Conservation (phyloP, 1,140 invertebrate genomes). For the Lepidurus couesii region DNA sequence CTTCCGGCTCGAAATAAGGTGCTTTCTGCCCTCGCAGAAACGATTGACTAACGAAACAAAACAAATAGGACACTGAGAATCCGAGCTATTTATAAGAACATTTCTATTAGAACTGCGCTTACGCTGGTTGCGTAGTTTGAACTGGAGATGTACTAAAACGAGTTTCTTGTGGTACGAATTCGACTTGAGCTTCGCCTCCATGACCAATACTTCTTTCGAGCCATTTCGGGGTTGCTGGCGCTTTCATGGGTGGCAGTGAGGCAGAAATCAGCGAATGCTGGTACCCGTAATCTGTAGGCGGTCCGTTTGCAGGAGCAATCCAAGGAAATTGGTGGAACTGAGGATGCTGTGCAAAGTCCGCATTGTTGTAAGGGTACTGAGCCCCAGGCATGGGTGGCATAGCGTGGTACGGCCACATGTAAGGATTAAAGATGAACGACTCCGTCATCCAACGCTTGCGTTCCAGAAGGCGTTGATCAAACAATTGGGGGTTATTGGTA, state of each 20-base stretch:
- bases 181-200: neutral
- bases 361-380: neutral
- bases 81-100: neutral
- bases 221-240: neutral
- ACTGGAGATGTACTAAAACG: neutral
- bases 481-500: neutral
- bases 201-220: neutral
- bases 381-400: conserved; percentile 11
- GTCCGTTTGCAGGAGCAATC: neutral
- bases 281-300: neutral
- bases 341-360: neutral
- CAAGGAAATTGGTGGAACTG: neutral
- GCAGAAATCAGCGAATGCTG: neutral
- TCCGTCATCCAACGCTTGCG: conserved; percentile 1
- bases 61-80: neutral
- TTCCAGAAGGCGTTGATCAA: neutral
- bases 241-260: neutral
- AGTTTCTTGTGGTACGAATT: neutral
- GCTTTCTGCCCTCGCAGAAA: conserved; percentile 35
- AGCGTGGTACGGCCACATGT: neutral
- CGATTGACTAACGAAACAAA: conserved; percentile 20
- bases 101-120: neutral
- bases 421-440: neutral
- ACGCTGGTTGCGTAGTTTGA: neutral
- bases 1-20: conserved; percentile 29